Evolutionary conservation across 2,113 vertebrate genomes (phyloP).

Genomic region (Lamprotornis superbus): DNA sequence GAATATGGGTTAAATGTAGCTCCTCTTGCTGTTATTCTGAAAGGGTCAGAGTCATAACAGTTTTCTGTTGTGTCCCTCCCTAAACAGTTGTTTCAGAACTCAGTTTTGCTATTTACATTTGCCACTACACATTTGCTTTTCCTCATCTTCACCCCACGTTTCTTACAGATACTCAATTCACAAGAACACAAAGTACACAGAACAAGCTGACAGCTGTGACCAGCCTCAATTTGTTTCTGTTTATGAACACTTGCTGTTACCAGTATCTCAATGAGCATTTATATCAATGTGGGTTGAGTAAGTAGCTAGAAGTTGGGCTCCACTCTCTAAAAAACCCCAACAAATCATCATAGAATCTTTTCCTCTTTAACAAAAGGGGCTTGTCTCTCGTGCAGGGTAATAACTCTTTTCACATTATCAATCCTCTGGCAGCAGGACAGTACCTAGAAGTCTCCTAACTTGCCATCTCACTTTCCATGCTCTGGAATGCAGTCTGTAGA

Average conservation of each 20-base stretch:
- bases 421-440: not conserved
- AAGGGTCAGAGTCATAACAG: not conserved
- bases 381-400: not conserved
- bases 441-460: not conserved
- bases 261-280: not conserved
- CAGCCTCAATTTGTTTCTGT: constrained; percentile 26
- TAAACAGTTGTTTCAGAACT: constrained; percentile 34
- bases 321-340: not conserved
- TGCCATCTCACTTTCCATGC: not conserved
- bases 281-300: not conserved
- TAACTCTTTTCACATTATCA: not conserved
- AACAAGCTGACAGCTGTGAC: constrained; percentile 40
- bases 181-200: constrained; percentile 38
- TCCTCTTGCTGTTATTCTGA: not conserved
- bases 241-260: constrained; percentile 26
- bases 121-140: constrained; percentile 35
- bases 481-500: not conserved
- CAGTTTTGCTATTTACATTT: constrained; percentile 37
- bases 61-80: not conserved
- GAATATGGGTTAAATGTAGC: fast-evolving
- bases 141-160: not conserved
- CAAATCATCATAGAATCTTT: not conserved
- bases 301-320: not conserved
- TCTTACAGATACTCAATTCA: constrained; percentile 53
- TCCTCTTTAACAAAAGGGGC: not conserved